These are phyloP conservation scores for Drosophila eohydei DNA, from an alignment of 2,888 invertebrate species.

Conservation along the genomic window DNA sequence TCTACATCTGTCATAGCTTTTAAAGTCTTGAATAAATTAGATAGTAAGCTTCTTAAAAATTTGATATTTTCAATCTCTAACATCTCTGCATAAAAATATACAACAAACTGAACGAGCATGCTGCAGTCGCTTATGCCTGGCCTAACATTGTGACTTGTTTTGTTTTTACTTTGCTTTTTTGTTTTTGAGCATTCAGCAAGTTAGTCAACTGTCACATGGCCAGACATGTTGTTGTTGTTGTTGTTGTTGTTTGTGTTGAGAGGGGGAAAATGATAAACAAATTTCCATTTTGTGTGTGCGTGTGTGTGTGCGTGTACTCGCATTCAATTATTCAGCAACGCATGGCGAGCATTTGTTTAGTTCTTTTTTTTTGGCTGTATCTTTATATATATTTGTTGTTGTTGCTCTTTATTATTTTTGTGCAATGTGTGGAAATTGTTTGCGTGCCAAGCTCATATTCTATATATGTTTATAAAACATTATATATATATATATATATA, in stretches of 20 bases:
- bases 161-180: conserved; percentile 26
- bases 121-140: conserved; percentile 1
- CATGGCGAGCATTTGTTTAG: conserved; percentile 64
- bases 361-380: conserved; percentile 29
- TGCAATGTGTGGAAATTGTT: conserved; percentile 79
- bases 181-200: conserved; percentile 57
- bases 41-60: neutral
- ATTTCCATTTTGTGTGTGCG: conserved; percentile 48
- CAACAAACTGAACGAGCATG: neutral
- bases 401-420: conserved; percentile 71
- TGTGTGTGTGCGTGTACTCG: conserved; percentile 30
- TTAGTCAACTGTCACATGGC: conserved; percentile 79
- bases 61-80: neutral
- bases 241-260: conserved; percentile 26
- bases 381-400: conserved; percentile 28
- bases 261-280: conserved; percentile 67
- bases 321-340: conserved; percentile 67
- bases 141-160: neutral
- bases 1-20: too few relatives aligned
- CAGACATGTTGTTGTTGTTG: conserved; percentile 26
- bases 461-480: neutral
- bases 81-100: neutral
- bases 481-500: neutral
- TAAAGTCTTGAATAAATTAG: too few relatives aligned
- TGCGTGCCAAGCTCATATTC: conserved; percentile 62